phyloP scores from a whole-genome alignment of 37 sponge, comb jelly and placozoan genomes.

The Chondrosia reniformis region DNA sequence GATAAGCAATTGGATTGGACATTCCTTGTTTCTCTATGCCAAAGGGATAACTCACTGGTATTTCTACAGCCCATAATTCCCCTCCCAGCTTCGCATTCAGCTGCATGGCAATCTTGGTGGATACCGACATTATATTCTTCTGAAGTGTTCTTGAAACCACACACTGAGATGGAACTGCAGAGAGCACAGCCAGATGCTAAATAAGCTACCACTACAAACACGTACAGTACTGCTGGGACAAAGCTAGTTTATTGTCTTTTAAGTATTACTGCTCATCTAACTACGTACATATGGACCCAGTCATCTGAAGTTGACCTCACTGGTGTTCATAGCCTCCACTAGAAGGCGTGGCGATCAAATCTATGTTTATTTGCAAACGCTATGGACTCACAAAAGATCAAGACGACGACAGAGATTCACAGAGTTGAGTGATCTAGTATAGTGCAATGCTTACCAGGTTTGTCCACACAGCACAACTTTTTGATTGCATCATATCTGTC shows the following conservation, averaged over 20 bases:
- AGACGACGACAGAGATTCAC: no score
- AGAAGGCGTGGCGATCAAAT: no score
- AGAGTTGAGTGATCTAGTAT: no score
- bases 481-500: conserved; percentile 96
- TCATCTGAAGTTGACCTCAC: no score
- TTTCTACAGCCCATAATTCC: conserved; percentile 88
- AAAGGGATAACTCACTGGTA: conserved; percentile 85
- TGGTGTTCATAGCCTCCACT: no score
- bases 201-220: neutral
- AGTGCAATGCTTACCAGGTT: conserved; percentile 42
- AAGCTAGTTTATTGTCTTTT: no score
- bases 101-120: conserved; percentile 91
- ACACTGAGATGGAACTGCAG: conserved; percentile 78
- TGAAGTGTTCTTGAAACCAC: conserved; percentile 64
- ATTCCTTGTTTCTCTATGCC: no score
- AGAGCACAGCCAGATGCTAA: neutral
- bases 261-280: no score
- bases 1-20: no score
- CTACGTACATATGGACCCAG: no score
- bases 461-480: conserved; percentile 83
- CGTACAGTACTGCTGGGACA: neutral
- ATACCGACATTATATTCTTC: conserved; percentile 82
- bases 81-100: conserved; percentile 96
- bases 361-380: no score
- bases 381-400: no score